These are phyloP conservation scores for Xylota sylvarum DNA, from an alignment of 2,888 invertebrate genomes.

Conservation along the genomic window DNA sequence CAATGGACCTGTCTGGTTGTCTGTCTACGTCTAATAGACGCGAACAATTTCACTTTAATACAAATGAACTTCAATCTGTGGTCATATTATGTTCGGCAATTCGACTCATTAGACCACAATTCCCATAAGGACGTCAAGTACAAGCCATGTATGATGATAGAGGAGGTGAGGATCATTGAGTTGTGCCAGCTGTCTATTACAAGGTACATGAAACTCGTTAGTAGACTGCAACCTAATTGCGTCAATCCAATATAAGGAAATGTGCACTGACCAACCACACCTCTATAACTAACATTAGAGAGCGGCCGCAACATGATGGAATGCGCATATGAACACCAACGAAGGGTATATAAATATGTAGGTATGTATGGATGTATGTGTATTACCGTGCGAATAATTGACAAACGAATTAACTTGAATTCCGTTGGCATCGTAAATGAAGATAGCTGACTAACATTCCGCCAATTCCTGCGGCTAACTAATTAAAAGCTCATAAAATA, in stretches of 20 bases:
- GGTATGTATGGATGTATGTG: not conserved
- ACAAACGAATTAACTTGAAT: constrained; percentile 35
- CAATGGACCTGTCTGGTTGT: constrained; percentile 8
- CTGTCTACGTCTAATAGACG: constrained; percentile 16
- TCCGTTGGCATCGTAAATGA: constrained; percentile 9
- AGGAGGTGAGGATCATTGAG: not conserved
- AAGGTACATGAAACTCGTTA: constrained; percentile 8
- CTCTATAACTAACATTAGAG: constrained; percentile 4
- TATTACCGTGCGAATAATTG: constrained; percentile 13
- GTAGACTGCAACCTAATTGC: constrained; percentile 36
- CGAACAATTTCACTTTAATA: constrained; percentile 23
- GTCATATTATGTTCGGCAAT: constrained; percentile 6
- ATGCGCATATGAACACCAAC: constrained; percentile 8
- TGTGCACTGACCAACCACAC: constrained; percentile 20
- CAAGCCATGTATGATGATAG: not conserved
- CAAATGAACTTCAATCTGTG: constrained; percentile 21
- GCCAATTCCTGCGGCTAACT: constrained; percentile 10
- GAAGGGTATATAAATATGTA: not conserved
- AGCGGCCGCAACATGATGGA: not conserved
- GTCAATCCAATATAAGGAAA: constrained; percentile 26
- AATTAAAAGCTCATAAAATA: constrained; percentile 46
- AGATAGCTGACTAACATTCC: constrained; percentile 5
- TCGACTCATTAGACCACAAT: constrained; percentile 30
- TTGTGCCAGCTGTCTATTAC: constrained; percentile 31
- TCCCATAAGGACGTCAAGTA: constrained; percentile 4